A percentile compares a stretch with the other conserved stretches of the same genome.
Conservation (phyloP, 2,797 vertebrate genomes). For the Pipistrellus nathusii region DNA sequence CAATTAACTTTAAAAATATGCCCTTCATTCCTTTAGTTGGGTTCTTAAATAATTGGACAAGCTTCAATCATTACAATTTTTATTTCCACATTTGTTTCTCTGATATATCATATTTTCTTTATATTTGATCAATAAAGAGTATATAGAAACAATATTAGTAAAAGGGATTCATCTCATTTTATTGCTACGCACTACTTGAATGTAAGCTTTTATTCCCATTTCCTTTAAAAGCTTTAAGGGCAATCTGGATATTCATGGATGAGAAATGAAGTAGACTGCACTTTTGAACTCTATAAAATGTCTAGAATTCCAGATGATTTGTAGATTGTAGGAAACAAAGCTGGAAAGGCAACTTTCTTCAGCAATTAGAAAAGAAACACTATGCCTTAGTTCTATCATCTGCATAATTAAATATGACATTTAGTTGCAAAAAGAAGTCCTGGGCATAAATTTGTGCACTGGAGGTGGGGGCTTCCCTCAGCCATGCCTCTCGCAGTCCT, state of each 20-base stretch:
- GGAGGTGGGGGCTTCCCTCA: too few relatives aligned
- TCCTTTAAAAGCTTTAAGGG: neutral
- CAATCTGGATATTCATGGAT: neutral
- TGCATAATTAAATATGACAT: conserved; percentile 28
- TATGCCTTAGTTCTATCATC: neutral
- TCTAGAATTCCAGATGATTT: conserved; percentile 37
- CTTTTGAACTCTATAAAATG: neutral
- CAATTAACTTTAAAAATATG: neutral
- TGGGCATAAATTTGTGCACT: too few relatives aligned
- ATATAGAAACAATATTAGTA: neutral
- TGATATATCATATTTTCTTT: neutral
- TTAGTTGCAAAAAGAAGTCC: neutral
- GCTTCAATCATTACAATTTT: neutral
- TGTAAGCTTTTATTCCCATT: neutral
- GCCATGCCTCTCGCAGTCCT: too few relatives aligned
- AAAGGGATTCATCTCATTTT: neutral
- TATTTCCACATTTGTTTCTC: neutral
- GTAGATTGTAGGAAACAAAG: neutral
- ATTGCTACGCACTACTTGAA: neutral
- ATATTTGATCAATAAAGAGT: neutral
- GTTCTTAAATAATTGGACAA: neutral
- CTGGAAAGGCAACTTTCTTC: neutral
- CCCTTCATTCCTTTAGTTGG: neutral
- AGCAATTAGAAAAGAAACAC: conserved; percentile 10
- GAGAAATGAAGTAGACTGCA: neutral